Percentiles rank a stretch among this genome's conserved stretches.
These are phyloP conservation scores for Drosophila infuscata DNA, from an alignment of 2,888 invertebrate genomes.

Conservation along the genomic window DNA sequence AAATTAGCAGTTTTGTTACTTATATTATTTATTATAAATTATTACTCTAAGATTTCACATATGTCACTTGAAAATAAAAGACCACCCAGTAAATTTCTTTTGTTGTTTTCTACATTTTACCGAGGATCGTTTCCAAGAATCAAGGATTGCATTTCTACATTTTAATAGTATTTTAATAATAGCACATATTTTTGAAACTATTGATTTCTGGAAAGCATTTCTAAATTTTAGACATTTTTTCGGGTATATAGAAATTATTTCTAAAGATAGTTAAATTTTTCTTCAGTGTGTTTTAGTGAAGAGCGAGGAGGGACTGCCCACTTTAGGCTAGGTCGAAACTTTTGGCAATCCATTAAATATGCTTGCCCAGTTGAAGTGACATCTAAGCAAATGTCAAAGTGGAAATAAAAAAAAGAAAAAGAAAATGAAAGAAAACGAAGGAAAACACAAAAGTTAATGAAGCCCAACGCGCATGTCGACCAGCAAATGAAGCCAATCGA, in stretches of 20 bases:
- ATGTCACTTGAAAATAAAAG: too few relatives aligned
- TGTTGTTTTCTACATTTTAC: too few relatives aligned
- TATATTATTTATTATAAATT: too few relatives aligned
- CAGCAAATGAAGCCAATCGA: slow-evolving; percentile 74
- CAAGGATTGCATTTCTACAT: not conserved
- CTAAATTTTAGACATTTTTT: too few relatives aligned
- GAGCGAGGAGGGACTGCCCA: not conserved
- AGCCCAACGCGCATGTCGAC: slow-evolving; percentile 71
- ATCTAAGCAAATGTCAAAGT: slow-evolving; percentile 48
- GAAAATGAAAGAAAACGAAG: too few relatives aligned
- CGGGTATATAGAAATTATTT: too few relatives aligned
- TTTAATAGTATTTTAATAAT: not conserved
- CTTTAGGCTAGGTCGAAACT: slow-evolving; percentile 28
- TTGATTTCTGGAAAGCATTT: accelerated
- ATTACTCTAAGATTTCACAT: too few relatives aligned
- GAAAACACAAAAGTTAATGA: slow-evolving; percentile 64
- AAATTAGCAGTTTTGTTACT: too few relatives aligned
- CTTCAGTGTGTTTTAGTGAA: not conserved
- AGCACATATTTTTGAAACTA: not conserved
- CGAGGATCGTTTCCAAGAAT: not conserved
- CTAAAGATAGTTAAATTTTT: too few relatives aligned
- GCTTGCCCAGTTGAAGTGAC: slow-evolving; percentile 35
- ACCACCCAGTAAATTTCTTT: too few relatives aligned
- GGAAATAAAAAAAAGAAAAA: slow-evolving; percentile 7
- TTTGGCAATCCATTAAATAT: slow-evolving; percentile 73